Base-by-base conservation (phyloP, 2,797 vertebrate genomes). In the Telmatherina bonti region DNA sequence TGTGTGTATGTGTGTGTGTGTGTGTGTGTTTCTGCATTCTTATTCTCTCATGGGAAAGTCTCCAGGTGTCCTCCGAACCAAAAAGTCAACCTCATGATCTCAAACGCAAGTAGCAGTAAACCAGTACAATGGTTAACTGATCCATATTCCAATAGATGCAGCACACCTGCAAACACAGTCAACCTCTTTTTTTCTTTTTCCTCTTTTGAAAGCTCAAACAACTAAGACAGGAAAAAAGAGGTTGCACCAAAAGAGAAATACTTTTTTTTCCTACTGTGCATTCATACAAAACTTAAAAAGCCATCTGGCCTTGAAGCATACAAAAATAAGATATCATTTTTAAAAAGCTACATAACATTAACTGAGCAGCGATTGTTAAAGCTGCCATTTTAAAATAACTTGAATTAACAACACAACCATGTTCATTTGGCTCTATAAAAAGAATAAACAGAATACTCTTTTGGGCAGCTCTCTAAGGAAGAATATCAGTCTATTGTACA, bases 81-180 rank as follows among this genome's bases (percentile, higher is more conserved):
- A 89, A 89, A 88, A 87, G 83, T 84, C 79, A 87, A 82, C 83
- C 87, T 74, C 81, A 81, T 85, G 83, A 87, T 85, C 81, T 91
- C 62, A 80, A 84, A 87, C 65, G 53, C 75, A 88, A 56, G 86
- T 85, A 91, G 91, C 86, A 90, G 86, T 92, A 92, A 92, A 94
- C 92, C 93, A 93, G 88, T 72, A 90, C 88, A 89, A 86, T 92
- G 90, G 92, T 92, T 92, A 91, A 90, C 90, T 91, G 93, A 92
- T 92, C 90, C 92, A 92, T 89, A 92, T 93, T 93, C 89, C 88
- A 90, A 90, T 89, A 74, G 90, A 81, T 89, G 85, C 86, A 81
- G 79, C 77, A 79, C 93, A 94, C 92, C 90, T 94, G 92, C 90
- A 83, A 62, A 82, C 78, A 76, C 74, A 86, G 63, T 68, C 74